Evolutionary conservation across 2,113 vertebrate genomes (phyloP), one percentile per base, ranked within the genome.

Genomic region (Rafetus swinhoei): DNA sequence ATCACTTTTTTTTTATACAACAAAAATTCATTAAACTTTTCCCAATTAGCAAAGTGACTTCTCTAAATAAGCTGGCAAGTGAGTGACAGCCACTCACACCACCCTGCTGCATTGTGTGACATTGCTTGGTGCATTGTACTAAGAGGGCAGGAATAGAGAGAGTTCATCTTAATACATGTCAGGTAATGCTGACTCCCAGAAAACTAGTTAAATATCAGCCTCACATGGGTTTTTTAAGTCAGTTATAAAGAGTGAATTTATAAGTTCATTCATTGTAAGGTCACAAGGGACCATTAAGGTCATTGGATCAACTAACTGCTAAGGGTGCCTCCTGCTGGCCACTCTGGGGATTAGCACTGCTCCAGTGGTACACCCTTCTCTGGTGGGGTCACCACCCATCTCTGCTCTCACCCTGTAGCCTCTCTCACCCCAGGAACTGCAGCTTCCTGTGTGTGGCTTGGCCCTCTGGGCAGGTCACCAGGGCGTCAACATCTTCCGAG

Each of bases 21-120:
- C 95, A 87, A 93, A 98, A 98, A 97, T 98, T 98, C 98, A 98
- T 98, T 98, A 98, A 97, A 96, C 95, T 98, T 98, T 97, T 97
- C 97, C 97, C 96, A 98, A 97, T 98, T 98, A 98, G 89, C 95
- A 96, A 97, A 97, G 87, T 29, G 65, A 97, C 96, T 98, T 98
- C 97, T 97, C 96, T 97, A 98, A 98, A 96, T 97, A 97, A 98
- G 95, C 93, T 95, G 95, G 92, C 95, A 96, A 97, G 81, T 85
- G 96, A 91, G 96, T 95, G 94, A 52, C 74, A 90, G 86, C 88
- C 89, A 85, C 90, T 95, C 95, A 95, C 59, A 24, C 92, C 92
- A 74, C 95, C 84, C 57, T 84, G 76, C 79, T 86, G 90, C 96
- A 80, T 96, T 95, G 91, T 92, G 93, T 95, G 92, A 83, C 1